Base-by-base conservation (phyloP, 1,140 invertebrate species). In the Drosophila nikananu region DNA sequence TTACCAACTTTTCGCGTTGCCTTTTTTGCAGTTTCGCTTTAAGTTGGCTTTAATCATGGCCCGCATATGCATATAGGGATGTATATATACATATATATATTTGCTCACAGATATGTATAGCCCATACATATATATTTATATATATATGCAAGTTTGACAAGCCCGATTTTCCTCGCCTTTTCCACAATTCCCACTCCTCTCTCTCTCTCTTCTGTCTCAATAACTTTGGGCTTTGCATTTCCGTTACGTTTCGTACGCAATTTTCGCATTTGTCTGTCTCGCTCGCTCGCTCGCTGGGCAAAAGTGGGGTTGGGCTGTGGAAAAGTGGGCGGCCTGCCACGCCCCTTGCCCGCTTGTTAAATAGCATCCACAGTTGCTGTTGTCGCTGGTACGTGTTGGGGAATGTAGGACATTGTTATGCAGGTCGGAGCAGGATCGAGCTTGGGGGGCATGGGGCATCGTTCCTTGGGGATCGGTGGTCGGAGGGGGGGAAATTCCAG, bases 361-460 rank as follows among this genome's bases (percentile, higher is more conserved):
- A 86, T 86, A 72, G 79, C 82, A 86, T 81, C 80, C 74, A 61
- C 63, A 39, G 68, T 44, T 62, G 42, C 51, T 51, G 66, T 42
- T 71, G 61, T 73, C 75, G 76, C 66, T 87, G 86, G 83, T 87
- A 90, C 87, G 80, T 90, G 86, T 82, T 86, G 78, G 60, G 60
- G 60, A 90, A 90, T 90, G 86, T 90, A 86, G 86, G 86, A 82
- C 86, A 90, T 90, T 86, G 58, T 86, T 81, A 77, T 82, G 79
- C 86, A 90, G 86, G 81, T 80, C 81, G 81, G 44, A 63, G 54
- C 52, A 46, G 68, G 17, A 48, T 12, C 42, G 21, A 12, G 27
- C 3, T 5, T 21, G n/a, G 35, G 59, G 39, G 41, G 41, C 8
- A 54, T n/a, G 4, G 23, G 32, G 75, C 49, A 58, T 46, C 64